phyloP scores from a whole-genome alignment of 2,888 invertebrate genomes.

The Cephus pulcher region DNA sequence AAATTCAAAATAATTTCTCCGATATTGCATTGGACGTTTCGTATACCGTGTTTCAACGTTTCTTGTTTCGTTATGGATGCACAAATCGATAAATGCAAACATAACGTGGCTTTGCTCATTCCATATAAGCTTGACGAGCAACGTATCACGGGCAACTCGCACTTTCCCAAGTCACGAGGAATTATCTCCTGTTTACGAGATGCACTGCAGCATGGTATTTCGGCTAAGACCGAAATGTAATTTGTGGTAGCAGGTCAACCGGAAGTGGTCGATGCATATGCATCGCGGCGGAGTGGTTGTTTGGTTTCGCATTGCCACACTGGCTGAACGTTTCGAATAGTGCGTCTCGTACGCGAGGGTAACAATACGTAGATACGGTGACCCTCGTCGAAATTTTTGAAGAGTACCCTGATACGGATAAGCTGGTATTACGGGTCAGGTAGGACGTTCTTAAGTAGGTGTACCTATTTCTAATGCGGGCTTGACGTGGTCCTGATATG shows the following conservation, averaged over 20 bases:
- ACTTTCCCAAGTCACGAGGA: not conserved
- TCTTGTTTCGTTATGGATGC: not conserved
- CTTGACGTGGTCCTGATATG: not conserved
- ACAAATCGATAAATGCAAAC: not conserved
- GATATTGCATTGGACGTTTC: not conserved
- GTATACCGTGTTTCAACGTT: not conserved
- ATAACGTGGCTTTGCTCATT: not conserved
- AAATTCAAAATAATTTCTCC: not conserved
- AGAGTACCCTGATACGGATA: not conserved
- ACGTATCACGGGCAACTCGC: not conserved
- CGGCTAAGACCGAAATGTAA: not conserved
- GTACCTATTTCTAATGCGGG: not conserved
- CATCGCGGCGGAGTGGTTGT: conserved; percentile 47
- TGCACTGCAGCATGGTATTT: not conserved
- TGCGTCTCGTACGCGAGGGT: not conserved
- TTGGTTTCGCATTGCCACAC: conserved; percentile 19
- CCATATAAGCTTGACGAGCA: not conserved
- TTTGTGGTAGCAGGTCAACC: conserved; percentile 9
- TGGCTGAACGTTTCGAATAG: not conserved
- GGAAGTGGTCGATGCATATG: conserved; percentile 49
- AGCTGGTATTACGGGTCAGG: not conserved
- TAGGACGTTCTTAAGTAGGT: not conserved
- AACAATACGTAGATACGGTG: not conserved
- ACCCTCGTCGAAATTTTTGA: not conserved
- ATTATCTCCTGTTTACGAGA: not conserved